phyloP scores from a whole-genome alignment of 2,113 vertebrate species.

The Pitta sordida region DNA sequence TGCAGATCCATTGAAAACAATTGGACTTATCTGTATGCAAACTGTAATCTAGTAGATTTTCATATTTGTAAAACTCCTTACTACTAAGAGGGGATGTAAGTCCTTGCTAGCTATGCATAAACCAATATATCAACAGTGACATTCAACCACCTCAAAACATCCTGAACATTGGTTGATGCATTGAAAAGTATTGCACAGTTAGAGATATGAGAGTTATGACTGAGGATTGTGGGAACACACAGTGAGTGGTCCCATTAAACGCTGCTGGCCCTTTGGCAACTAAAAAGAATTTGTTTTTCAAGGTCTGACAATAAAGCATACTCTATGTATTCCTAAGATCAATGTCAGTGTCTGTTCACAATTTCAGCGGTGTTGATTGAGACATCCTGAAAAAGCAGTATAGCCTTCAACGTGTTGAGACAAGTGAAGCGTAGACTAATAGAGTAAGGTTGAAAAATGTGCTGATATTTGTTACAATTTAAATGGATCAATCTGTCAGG shows the following conservation, averaged over 20 bases:
- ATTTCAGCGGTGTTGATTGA: constrained; percentile 3
- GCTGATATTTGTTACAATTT: background rate
- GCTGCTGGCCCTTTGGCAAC: background rate
- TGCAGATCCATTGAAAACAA: background rate
- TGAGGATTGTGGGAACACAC: background rate
- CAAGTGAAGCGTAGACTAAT: constrained; percentile 22
- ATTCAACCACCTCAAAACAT: background rate
- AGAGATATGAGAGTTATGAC: background rate
- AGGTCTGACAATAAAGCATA: background rate
- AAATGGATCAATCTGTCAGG: constrained; percentile 27
- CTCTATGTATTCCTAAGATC: background rate
- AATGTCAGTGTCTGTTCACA: background rate
- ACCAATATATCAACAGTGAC: background rate
- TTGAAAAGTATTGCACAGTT: background rate
- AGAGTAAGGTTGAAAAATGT: background rate
- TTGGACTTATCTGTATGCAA: background rate
- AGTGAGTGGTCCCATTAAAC: background rate
- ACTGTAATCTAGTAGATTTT: background rate
- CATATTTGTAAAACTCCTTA: background rate
- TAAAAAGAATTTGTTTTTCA: constrained; percentile 7
- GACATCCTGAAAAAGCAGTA: background rate
- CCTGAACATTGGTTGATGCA: background rate
- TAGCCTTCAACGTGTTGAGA: background rate
- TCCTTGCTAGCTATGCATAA: background rate
- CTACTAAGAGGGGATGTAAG: background rate